Evolutionary conservation across 92 coral and sea anemone genomes (phyloP).

Genomic region (Phymanthus crucifer): DNA sequence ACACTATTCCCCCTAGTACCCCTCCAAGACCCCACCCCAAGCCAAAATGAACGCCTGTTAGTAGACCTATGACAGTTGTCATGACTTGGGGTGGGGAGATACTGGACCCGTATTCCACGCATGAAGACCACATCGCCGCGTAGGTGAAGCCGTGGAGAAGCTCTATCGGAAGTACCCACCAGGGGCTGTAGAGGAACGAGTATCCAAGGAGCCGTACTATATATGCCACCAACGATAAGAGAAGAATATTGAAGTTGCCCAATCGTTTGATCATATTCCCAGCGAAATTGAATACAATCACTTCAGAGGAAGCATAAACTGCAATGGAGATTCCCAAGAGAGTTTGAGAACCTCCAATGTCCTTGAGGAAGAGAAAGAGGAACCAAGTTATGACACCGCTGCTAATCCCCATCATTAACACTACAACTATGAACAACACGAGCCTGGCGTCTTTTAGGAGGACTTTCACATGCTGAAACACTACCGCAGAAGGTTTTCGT

Average conservation of each 20-base stretch:
- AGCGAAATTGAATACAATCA: constrained; percentile 17
- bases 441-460: background rate
- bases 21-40: constrained; percentile 52
- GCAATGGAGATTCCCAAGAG: constrained; percentile 21
- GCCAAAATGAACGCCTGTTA: constrained; percentile 36
- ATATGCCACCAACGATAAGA: background rate
- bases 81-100: constrained; percentile 39
- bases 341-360: constrained; percentile 32
- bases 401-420: constrained; percentile 19
- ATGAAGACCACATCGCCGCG: constrained; percentile 35
- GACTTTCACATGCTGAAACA: constrained; percentile 1
- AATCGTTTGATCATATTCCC: constrained; percentile 9
- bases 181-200: constrained; percentile 30
- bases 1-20: constrained; percentile 25
- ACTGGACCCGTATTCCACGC: constrained; percentile 21
- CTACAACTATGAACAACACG: constrained; percentile 8
- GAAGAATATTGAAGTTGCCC: constrained; percentile 20
- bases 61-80: constrained; percentile 29
- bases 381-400: constrained; percentile 27
- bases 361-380: constrained; percentile 37
- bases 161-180: constrained; percentile 43
- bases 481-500: constrained; percentile 5
- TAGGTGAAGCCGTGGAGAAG: constrained; percentile 48
- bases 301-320: constrained; percentile 18
- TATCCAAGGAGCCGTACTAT: constrained; percentile 9